Evolutionary conservation across 2,888 invertebrate genomes (phyloP), one percentile per base, ranked within the genome.

Genomic region (Clistopyga incitator): DNA sequence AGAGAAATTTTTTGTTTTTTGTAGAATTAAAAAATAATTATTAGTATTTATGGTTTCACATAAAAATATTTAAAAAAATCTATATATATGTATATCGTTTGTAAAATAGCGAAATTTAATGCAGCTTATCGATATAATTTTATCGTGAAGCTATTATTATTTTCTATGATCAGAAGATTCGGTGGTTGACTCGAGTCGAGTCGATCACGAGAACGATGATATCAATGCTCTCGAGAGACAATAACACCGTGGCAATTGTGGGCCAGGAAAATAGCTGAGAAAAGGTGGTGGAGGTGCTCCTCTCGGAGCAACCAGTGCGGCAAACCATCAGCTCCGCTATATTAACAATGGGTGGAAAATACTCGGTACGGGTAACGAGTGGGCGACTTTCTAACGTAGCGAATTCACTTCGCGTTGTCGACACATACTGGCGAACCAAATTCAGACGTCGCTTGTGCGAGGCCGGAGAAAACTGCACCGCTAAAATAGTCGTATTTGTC

Each of bases 361-460:
- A 59, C 64, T 81, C 61, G 76, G 68, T 72, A 50, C 72, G 74
- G 68, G 80, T 84, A 84, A 84, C 81, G 84, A 84, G 78, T 78
- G 74, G 84, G 84, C 84, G 81, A 81, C 84, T 84, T 84, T 84
- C 84, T 84, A 84, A 78, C 74, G 74, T 78, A 78, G 84, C 81
- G 65, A 84, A 83, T 84, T 75, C 65, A 71, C 79, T 70, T 23
- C 56, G 47, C 59, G 65, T 65, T 64, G 47, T 79, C 71, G 59
- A 71, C 82, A 61, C n/a, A 67, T n/a, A 52, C 20, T 42, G 23
- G 29, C 74, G 61, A 61, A 54, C 45, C 52, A 71, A 70, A 75
- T 82, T 75, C 70, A 82, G 70, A 68, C 61, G 52, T 74, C 15
- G 34, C 15, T n/a, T 45, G 29, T 23, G 72, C 45, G 72, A 20